A percentile compares a stretch with the other conserved stretches of the same genome.
Evolutionary conservation across 2,113 vertebrate genomes (phyloP).

Genomic region (Trichomycterus rosablanca): DNA sequence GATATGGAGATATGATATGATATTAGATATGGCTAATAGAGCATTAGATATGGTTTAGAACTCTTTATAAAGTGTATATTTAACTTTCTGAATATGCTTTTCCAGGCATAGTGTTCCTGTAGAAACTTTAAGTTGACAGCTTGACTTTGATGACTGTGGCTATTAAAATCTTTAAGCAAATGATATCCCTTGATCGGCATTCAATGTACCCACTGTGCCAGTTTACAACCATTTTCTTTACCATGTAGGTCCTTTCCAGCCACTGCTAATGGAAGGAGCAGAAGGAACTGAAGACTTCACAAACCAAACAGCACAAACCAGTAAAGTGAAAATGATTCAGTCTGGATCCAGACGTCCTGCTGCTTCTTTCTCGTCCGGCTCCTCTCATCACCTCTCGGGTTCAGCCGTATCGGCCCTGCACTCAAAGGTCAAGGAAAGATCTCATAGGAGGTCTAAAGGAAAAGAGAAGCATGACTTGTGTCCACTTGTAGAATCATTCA

Average conservation of each 20-base stretch:
- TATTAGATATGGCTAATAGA: too few species aligned
- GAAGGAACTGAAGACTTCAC: background rate
- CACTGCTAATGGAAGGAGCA: conserved; percentile 17
- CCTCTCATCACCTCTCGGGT: conserved; percentile 42
- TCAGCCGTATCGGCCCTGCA: conserved; percentile 69
- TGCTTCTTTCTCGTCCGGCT: conserved; percentile 39
- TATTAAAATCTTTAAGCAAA: too few species aligned
- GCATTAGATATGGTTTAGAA: too few species aligned
- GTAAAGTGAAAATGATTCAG: conserved; percentile 7
- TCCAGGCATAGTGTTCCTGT: too few species aligned
- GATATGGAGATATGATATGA: too few species aligned
- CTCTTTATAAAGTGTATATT: too few species aligned
- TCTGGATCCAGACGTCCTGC: conserved; percentile 50
- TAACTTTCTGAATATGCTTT: too few species aligned
- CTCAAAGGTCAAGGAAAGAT: conserved; percentile 79
- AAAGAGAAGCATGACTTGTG: conserved; percentile 37
- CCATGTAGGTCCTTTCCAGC: background rate
- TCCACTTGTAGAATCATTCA: background rate
- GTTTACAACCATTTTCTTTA: background rate
- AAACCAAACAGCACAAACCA: background rate
- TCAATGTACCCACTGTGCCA: background rate
- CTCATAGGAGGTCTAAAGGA: conserved; percentile 64
- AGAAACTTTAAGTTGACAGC: too few species aligned
- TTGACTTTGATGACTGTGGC: too few species aligned
- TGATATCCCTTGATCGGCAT: too few species aligned